Evolutionary conservation across 1,140 invertebrate genomes (phyloP).

Genomic region (Lerema accius): DNA sequence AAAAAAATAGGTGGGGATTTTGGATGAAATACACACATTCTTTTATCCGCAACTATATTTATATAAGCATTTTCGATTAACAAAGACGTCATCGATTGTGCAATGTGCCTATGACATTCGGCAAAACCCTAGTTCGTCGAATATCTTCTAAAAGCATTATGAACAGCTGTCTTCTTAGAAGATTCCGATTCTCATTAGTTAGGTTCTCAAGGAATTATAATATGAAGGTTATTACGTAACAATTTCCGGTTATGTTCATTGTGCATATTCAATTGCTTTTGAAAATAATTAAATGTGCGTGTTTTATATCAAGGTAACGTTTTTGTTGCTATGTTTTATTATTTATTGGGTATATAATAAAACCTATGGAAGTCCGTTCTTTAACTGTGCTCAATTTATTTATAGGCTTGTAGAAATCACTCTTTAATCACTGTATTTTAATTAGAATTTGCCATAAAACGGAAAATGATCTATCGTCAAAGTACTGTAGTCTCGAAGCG

Average conservation of each 20-base stretch:
- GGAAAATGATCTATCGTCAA: no score
- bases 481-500: no score
- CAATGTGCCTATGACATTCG: slow-evolving; percentile 7
- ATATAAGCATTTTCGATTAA: not conserved
- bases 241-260: not conserved
- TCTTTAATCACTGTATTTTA: no score
- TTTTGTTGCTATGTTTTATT: not conserved
- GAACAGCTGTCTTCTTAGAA: not conserved
- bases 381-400: no score
- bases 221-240: not conserved
- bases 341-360: not conserved
- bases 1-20: no score
- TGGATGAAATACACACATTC: no score
- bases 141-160: not conserved
- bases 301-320: not conserved
- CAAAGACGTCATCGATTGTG: slow-evolving; percentile 10
- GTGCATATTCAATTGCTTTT: not conserved
- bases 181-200: not conserved
- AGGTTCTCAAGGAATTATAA: not conserved
- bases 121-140: slow-evolving; percentile 23
- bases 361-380: not conserved
- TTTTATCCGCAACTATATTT: no score
- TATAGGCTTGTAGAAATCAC: no score
- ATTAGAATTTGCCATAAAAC: no score
- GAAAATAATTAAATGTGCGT: not conserved